Evolutionary conservation across 2,113 vertebrate genomes (phyloP).

Genomic region (Heterotis niloticus): DNA sequence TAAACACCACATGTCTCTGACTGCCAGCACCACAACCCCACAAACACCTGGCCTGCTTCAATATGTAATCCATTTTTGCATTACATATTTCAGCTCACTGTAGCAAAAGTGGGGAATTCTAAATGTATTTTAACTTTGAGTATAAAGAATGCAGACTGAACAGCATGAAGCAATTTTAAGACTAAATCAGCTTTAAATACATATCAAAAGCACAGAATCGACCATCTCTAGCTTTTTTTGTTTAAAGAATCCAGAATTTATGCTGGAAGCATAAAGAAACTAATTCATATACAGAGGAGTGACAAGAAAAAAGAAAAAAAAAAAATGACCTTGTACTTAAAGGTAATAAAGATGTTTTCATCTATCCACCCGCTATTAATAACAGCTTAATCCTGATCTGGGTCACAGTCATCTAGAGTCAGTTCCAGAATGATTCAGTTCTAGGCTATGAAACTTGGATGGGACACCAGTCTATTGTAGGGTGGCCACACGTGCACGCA

Average conservation of each 20-base stretch:
- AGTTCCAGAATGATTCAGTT: no score
- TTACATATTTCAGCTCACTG: conserved; percentile 30
- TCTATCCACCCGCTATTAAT: no score
- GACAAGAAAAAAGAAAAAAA: no score
- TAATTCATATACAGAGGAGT: conserved; percentile 57
- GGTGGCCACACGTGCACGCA: no score
- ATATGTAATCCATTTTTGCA: conserved; percentile 51
- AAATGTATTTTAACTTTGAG: no score
- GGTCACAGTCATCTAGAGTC: no score
- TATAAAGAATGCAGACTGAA: conserved; percentile 47
- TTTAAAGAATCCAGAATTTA: conserved; percentile 63
- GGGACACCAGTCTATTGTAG: no score
- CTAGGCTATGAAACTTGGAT: no score
- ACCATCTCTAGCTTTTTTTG: conserved; percentile 46
- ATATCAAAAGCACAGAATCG: conserved; percentile 62
- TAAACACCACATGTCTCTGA: conserved; percentile 55
- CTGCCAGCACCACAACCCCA: conserved; percentile 53
- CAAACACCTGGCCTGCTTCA: conserved; percentile 57
- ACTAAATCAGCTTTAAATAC: conserved; percentile 37
- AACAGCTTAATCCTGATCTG: no score
- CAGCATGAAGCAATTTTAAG: neutral
- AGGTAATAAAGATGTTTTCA: no score
- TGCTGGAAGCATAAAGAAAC: conserved; percentile 56
- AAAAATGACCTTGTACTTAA: no score
- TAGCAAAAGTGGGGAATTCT: neutral